Evolutionary conservation across 92 coral and sea anemone species (phyloP).

Genomic region (Scolanthus callimorphus): DNA sequence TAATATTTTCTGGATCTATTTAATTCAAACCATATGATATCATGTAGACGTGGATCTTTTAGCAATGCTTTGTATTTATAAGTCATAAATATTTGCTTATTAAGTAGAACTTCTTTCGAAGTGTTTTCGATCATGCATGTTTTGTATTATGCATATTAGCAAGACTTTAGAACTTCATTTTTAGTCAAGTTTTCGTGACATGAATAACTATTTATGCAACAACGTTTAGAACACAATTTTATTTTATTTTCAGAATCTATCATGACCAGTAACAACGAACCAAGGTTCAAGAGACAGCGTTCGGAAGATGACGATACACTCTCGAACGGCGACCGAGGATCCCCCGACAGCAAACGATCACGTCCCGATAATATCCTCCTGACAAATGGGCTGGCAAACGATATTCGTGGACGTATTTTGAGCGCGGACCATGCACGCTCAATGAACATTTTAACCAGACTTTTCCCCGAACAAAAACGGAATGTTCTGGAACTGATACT

Average conservation of each 20-base stretch:
- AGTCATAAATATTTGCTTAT: no score
- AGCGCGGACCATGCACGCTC: conserved; percentile 63
- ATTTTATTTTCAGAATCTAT: conserved; percentile 41
- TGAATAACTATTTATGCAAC: no score
- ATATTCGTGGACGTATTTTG: conserved; percentile 31
- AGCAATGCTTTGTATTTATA: no score
- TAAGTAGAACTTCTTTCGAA: no score
- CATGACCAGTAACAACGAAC: conserved; percentile 64
- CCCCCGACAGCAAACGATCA: conserved; percentile 69
- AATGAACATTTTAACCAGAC: conserved; percentile 77
- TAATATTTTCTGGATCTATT: no score
- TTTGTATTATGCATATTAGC: no score
- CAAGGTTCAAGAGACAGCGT: conserved; percentile 67
- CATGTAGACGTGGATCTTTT: no score
- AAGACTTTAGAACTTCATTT: no score
- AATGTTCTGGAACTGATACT: conserved; percentile 86
- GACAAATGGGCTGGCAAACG: conserved; percentile 35
- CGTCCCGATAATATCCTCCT: conserved; percentile 49
- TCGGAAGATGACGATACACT: conserved; percentile 52
- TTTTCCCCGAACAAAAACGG: conserved; percentile 91
- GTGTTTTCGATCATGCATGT: no score
- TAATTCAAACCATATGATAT: no score
- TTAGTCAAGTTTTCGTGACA: no score
- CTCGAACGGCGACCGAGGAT: conserved; percentile 32
- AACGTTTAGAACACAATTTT: no score